phyloP scores from a whole-genome alignment of 2,113 vertebrate genomes.

The Cyprinodon brontotheroides region DNA sequence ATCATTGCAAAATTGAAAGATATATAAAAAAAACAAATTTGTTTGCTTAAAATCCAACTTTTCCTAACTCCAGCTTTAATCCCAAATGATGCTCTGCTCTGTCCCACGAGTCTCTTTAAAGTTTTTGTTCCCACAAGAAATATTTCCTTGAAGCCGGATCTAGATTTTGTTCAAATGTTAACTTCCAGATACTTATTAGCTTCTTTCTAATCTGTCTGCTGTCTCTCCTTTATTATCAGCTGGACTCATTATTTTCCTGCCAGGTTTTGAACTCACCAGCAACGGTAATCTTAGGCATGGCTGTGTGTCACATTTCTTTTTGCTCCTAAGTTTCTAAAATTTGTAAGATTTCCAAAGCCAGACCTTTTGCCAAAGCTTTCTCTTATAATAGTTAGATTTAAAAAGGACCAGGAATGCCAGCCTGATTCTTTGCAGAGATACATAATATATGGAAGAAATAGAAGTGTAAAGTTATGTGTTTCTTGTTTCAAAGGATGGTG shows the following conservation, averaged over 20 bases:
- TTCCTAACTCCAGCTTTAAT: conserved; percentile 3
- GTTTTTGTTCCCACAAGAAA: conserved; percentile 35
- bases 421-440: too few species aligned
- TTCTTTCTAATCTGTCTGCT: neutral
- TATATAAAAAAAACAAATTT: conserved; percentile 13
- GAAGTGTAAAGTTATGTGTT: too few species aligned
- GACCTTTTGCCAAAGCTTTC: neutral
- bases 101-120: conserved; percentile 30
- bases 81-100: conserved; percentile 4
- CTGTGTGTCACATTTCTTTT: neutral
- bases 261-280: neutral
- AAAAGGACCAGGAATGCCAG: too few species aligned
- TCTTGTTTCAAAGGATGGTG: too few species aligned
- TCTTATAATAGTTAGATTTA: neutral
- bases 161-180: conserved; percentile 18
- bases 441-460: too few species aligned
- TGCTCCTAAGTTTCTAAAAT: too few species aligned
- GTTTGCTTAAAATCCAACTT: neutral
- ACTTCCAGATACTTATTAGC: neutral
- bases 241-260: neutral
- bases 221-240: neutral
- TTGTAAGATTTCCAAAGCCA: neutral
- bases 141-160: conserved; percentile 1
- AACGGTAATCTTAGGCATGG: too few species aligned
- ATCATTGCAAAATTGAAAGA: neutral